Evolutionary conservation across 2,113 vertebrate species (phyloP).

Genomic region (Litocranius walleri): DNA sequence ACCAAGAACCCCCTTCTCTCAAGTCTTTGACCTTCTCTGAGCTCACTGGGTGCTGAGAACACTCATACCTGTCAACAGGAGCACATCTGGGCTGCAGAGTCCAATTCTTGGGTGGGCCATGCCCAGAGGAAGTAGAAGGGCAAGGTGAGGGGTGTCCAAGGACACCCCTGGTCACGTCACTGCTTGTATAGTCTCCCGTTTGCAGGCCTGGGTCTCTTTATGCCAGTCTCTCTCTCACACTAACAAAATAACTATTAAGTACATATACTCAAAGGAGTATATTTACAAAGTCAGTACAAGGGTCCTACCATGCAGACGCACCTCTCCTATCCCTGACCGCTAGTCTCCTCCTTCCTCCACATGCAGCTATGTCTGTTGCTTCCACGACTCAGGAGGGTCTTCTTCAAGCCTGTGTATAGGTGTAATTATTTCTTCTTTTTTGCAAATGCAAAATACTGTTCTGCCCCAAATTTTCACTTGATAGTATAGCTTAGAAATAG

Average conservation of each 20-base stretch:
- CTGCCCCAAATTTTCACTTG: background rate
- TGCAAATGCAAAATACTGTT: background rate
- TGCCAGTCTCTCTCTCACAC: background rate
- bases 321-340: background rate
- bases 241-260: background rate
- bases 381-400: background rate
- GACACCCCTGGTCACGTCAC: background rate
- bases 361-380: background rate
- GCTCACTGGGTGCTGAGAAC: background rate
- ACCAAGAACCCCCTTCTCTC: background rate
- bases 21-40: slow-evolving; percentile 2
- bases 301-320: background rate
- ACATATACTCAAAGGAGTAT: background rate
- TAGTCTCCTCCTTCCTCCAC: background rate
- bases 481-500: background rate
- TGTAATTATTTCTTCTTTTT: background rate
- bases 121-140: background rate
- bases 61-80: background rate
- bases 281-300: background rate
- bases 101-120: background rate
- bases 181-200: background rate
- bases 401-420: background rate
- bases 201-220: background rate
- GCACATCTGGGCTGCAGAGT: background rate
- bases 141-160: background rate